Evolutionary conservation across 2,113 vertebrate species (phyloP).

Genomic region (Trogon melanurus): DNA sequence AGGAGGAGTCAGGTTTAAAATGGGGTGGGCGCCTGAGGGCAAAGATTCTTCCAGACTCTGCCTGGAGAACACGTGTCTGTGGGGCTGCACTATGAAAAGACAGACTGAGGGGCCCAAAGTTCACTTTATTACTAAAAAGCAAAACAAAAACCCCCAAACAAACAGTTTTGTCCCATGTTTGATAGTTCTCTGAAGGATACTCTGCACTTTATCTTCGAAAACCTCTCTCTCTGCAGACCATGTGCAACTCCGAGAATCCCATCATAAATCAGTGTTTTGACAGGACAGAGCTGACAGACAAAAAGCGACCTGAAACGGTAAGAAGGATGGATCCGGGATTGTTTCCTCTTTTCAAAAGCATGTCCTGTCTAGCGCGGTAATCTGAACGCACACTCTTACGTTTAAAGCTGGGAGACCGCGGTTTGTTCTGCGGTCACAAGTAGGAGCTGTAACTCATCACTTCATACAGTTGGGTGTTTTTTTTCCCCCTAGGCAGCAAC

Average conservation of each 20-base stretch:
- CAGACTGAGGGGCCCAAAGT: neutral
- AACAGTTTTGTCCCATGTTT: neutral
- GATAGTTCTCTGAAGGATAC: neutral
- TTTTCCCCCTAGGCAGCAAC: constrained; percentile 86
- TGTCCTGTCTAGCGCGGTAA: accelerated
- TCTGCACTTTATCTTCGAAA: neutral
- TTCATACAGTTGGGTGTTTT: neutral
- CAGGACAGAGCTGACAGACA: constrained; percentile 91
- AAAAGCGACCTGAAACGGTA: constrained; percentile 96
- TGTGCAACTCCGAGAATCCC: constrained; percentile 94
- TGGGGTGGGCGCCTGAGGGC: neutral
- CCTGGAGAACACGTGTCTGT: neutral
- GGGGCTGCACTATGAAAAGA: neutral
- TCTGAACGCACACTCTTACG: neutral
- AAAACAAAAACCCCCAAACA: neutral
- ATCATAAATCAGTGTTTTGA: constrained; percentile 93
- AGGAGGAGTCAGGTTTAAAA: neutral
- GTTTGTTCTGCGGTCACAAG: neutral
- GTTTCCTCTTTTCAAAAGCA: neutral
- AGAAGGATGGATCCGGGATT: neutral
- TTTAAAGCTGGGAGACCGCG: neutral
- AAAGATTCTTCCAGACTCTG: neutral
- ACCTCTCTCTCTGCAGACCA: constrained; percentile 76
- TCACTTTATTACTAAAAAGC: neutral
- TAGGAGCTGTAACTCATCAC: neutral